phyloP scores from a whole-genome alignment of 2,113 vertebrate species.

The Callipepla squamata region DNA sequence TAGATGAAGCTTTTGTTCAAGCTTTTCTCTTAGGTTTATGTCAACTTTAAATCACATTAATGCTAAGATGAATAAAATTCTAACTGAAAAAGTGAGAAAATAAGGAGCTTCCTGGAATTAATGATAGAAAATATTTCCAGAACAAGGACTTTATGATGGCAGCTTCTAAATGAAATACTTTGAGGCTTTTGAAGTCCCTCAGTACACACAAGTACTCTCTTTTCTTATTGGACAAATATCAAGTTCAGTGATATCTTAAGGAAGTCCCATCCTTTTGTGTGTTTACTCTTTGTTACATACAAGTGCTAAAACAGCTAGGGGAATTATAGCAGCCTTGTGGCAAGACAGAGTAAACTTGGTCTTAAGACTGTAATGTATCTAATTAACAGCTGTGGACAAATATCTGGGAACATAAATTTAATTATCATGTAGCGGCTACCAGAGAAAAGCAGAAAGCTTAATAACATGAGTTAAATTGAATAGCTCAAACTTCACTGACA shows the following conservation, averaged over 20 bases:
- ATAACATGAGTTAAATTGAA: neutral
- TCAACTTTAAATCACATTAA: constrained; percentile 28
- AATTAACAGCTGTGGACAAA: neutral
- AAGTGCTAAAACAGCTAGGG: neutral
- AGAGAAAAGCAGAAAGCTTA: neutral
- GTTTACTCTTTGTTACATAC: constrained; percentile 8
- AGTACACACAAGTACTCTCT: neutral
- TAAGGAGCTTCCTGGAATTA: neutral
- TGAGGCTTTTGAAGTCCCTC: constrained; percentile 18
- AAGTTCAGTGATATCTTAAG: constrained; percentile 1
- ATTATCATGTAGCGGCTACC: neutral
- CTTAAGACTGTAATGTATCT: neutral
- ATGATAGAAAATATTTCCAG: neutral
- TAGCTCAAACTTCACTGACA: neutral
- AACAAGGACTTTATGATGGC: neutral
- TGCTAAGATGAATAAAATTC: neutral
- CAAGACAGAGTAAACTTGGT: neutral
- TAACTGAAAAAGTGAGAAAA: neutral
- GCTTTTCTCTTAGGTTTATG: neutral
- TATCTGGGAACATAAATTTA: constrained; percentile 2
- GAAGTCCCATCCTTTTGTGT: neutral
- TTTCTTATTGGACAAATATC: neutral
- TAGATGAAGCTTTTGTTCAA: neutral
- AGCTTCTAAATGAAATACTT: neutral
- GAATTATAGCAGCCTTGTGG: neutral